Evolutionary conservation across 2,888 invertebrate species (phyloP), one percentile per base, ranked within the genome.

Genomic region (Papilio demoleus): DNA sequence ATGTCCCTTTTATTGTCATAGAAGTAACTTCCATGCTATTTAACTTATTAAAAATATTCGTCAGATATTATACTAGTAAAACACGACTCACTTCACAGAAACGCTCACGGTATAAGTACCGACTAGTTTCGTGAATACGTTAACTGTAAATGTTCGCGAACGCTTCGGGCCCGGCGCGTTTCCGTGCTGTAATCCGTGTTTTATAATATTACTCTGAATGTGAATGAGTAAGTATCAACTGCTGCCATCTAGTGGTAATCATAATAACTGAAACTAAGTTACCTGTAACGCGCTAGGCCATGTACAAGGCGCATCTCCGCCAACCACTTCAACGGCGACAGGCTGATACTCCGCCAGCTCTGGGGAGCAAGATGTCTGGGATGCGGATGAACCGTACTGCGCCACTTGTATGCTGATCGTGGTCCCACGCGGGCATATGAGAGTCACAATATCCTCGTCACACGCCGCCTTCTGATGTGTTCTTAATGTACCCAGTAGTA

Each of bases 381-480:
- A 82, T 0, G 86, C 87, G 1, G 95, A 94, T 36, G 96, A 95
- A 14, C 97, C 98, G 81, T 97, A 98, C 83, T 97, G 97, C n/a
- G 98, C 98, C 77, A 97, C 93, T 77, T 97, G 96, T 76, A 98
- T 96, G 78, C 96, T 96, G 83, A 99, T 98, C 79, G 97, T 97
- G 42, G 99, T 99, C 65, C 97, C 97, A 59, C 96, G 93, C 34
- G 99, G 98, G 88, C 99, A 99, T 81, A 96, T 95, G 72, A 99
- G 94, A 61, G 95, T 95, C 84, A 99, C 95, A 85, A 95, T 94
- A 81, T 98, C 97, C 72, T 97, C 97, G 90, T 98, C 98, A 90
- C 99, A 99, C 64, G 97, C 97, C 61, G 97, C 97, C 74, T 96
- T 95, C 84, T 98, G 97, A 88, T 97, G 97, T 58, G 97, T 98